phyloP scores from a whole-genome alignment of 2,888 invertebrate species.

The Busseola fusca region DNA sequence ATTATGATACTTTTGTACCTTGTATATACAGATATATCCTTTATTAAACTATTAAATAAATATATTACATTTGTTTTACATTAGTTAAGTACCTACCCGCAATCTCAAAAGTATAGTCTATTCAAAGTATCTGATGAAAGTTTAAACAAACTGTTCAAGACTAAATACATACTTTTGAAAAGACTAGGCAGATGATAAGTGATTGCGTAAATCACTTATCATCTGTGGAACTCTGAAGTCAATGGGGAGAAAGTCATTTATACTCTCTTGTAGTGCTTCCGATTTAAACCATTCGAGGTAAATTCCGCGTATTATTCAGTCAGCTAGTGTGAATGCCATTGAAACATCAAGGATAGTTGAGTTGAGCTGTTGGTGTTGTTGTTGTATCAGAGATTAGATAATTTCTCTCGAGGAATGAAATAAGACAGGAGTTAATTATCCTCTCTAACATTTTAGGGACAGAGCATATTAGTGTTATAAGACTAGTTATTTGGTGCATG shows the following conservation, averaged over 20 bases:
- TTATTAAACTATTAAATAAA: slow-evolving; percentile 64
- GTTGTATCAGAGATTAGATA: not conserved
- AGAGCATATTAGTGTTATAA: not conserved
- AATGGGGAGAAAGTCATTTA: too few relatives aligned
- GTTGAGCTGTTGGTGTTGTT: too few relatives aligned
- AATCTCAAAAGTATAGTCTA: not conserved
- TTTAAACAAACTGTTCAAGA: not conserved
- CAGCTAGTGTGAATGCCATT: too few relatives aligned
- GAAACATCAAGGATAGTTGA: not conserved
- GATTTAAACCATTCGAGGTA: not conserved
- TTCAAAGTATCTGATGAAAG: not conserved
- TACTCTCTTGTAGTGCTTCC: not conserved
- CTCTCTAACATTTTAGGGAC: not conserved
- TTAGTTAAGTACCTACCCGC: not conserved
- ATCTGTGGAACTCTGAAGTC: not conserved
- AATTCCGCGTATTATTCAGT: not conserved
- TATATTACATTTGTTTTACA: slow-evolving; percentile 25
- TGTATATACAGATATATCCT: slow-evolving; percentile 73
- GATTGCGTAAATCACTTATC: not conserved
- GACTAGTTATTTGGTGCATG: not conserved
- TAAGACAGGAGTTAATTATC: not conserved
- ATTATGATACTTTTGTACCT: slow-evolving; percentile 78
- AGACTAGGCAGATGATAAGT: not conserved
- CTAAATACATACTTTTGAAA: not conserved
- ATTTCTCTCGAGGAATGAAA: not conserved